A percentile compares a stretch with the other conserved stretches of the same genome.
Evolutionary conservation across 92 coral and sea anemone genomes (phyloP).

Genomic region (Desmophyllum pertusum): DNA sequence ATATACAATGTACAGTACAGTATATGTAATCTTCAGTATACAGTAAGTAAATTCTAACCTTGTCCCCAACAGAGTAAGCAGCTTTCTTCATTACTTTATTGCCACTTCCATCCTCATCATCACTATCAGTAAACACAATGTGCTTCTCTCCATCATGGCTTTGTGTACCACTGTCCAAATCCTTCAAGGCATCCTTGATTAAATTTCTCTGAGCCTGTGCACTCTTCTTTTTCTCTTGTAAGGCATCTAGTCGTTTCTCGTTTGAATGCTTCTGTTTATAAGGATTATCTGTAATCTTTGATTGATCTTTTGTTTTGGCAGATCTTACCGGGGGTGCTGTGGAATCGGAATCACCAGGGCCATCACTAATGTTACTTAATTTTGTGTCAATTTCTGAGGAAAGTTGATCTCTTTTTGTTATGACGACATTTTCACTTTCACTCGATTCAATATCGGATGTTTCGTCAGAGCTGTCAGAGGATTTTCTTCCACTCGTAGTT

Average conservation of each 20-base stretch:
- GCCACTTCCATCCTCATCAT: constrained; percentile 29
- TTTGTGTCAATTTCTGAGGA: neutral
- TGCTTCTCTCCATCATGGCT: constrained; percentile 41
- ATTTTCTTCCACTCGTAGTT: neutral
- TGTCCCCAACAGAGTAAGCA: constrained; percentile 34
- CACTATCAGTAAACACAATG: constrained; percentile 70
- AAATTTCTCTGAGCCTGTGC: constrained; percentile 54
- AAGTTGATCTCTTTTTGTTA: neutral
- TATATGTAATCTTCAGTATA: no score
- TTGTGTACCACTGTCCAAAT: constrained; percentile 50
- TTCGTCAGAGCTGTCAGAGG: constrained; percentile 3
- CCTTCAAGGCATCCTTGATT: constrained; percentile 78
- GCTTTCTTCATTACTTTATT: constrained; percentile 7
- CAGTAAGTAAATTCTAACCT: constrained; percentile 34
- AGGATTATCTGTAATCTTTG: neutral
- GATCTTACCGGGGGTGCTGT: no score
- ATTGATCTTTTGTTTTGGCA: neutral
- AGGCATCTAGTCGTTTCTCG: constrained; percentile 79
- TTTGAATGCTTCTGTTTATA: constrained; percentile 70
- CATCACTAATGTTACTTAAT: neutral
- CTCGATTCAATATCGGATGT: neutral
- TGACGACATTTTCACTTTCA: neutral
- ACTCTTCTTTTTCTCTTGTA: constrained; percentile 60
- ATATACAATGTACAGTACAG: no score
- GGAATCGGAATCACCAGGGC: neutral